These are phyloP conservation scores for Notolepis coatsorum DNA, from an alignment of 2,797 vertebrate species.

Conservation along the genomic window DNA sequence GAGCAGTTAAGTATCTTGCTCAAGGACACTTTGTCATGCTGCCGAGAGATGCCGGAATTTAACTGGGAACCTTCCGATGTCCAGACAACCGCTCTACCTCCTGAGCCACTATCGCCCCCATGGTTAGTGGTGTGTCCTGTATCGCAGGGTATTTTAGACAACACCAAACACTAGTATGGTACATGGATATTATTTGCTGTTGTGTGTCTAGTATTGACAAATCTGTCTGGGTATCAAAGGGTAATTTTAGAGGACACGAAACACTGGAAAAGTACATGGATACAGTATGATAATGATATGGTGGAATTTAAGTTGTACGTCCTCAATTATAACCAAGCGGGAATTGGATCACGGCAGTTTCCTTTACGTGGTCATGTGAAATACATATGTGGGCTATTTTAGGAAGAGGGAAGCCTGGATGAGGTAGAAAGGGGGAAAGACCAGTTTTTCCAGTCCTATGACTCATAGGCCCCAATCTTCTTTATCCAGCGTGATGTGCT, in stretches of 20 bases:
- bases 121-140: too few species aligned
- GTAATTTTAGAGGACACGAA: too few species aligned
- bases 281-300: not conserved
- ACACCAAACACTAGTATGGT: not conserved
- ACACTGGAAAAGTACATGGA: not conserved
- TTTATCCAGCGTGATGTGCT: slow-evolving; percentile 29
- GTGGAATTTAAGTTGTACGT: not conserved
- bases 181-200: too few species aligned
- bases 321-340: not conserved
- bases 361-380: slow-evolving; percentile 16
- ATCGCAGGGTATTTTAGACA: too few species aligned
- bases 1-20: too few species aligned
- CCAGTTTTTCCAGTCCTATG: slow-evolving; percentile 52
- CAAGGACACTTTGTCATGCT: too few species aligned
- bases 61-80: too few species aligned
- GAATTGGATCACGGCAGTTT: slow-evolving; percentile 20
- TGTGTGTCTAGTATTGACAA: too few species aligned
- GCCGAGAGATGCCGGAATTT: too few species aligned
- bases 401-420: slow-evolving; percentile 32
- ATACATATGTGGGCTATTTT: slow-evolving; percentile 48
- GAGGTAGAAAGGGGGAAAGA: slow-evolving; percentile 49
- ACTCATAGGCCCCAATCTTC: slow-evolving; percentile 56
- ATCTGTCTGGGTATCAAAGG: too few species aligned
- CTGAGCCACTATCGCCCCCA: too few species aligned
- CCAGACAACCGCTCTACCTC: too few species aligned